Evolutionary conservation across 2,888 invertebrate genomes (phyloP).

Genomic region (Pilophorus perplexus): DNA sequence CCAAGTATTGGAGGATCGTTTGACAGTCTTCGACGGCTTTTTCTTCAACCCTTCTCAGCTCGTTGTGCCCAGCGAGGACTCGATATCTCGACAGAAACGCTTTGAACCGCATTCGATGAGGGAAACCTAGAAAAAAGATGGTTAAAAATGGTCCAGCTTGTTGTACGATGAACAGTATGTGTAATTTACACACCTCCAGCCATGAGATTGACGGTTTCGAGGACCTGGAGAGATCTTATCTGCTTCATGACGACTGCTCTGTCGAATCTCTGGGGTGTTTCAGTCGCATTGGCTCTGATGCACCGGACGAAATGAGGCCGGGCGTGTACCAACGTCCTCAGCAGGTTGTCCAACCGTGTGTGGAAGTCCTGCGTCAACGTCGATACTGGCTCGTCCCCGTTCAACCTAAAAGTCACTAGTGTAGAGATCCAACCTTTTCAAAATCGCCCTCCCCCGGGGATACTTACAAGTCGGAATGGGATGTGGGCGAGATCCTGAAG

Average conservation of each 20-base stretch:
- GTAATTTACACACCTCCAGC: constrained; percentile 74
- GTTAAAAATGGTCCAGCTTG: neutral
- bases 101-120: constrained; percentile 91
- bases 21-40: constrained; percentile 74
- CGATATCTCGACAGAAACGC: constrained; percentile 85
- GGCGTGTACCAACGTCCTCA: constrained; percentile 87
- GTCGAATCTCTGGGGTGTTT: constrained; percentile 80
- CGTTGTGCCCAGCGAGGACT: constrained; percentile 76
- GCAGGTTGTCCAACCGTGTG: constrained; percentile 84
- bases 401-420: constrained; percentile 56
- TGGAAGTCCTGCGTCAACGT: constrained; percentile 95
- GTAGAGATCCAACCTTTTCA: neutral
- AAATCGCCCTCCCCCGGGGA: no score
- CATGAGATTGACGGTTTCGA: constrained; percentile 94
- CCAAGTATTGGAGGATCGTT: constrained; percentile 62
- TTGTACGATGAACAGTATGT: no score
- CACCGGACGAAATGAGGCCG: constrained; percentile 93
- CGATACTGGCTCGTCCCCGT: constrained; percentile 80
- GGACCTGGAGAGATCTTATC: constrained; percentile 83
- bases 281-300: constrained; percentile 80
- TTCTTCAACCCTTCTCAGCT: constrained; percentile 64
- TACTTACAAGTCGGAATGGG: constrained; percentile 68
- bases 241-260: constrained; percentile 79
- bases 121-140: constrained; percentile 60
- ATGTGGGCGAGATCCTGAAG: constrained; percentile 86